These are phyloP conservation scores for Thinocorus orbignyianus DNA, from an alignment of 2,113 vertebrate genomes.

Conservation along the genomic window DNA sequence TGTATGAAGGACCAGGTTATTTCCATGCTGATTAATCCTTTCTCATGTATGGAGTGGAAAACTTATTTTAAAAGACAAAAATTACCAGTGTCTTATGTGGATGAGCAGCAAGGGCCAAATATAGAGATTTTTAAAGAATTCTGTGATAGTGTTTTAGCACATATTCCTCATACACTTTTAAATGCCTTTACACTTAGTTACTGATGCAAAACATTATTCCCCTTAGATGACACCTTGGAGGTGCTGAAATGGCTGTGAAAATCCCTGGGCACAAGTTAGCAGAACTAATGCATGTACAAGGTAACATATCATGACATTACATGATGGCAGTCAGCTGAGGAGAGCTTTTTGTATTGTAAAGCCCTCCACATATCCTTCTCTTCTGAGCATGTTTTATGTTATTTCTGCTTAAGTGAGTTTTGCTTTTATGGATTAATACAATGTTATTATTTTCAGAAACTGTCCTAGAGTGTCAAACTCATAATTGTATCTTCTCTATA, in stretches of 20 bases:
- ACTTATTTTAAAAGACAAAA: background rate
- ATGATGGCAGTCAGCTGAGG: background rate
- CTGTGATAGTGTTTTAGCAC: background rate
- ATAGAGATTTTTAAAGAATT: background rate
- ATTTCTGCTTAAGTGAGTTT: background rate
- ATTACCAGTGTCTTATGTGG: background rate
- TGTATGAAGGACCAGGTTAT: background rate
- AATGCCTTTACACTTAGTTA: background rate
- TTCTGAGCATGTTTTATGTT: background rate
- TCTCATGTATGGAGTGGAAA: background rate
- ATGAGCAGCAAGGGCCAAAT: background rate
- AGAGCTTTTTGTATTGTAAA: background rate
- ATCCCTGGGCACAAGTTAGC: background rate
- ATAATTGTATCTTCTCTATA: background rate
- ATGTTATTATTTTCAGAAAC: background rate
- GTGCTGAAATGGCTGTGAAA: conserved; percentile 28
- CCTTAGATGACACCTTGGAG: background rate
- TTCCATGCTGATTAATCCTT: background rate
- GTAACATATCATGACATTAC: background rate
- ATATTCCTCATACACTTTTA: accelerated
- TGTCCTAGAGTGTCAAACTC: background rate
- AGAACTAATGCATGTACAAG: conserved; percentile 2
- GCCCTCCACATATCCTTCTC: background rate
- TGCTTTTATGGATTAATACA: background rate
- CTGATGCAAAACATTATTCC: background rate